These are phyloP conservation scores for Plagodis pulveraria DNA, from an alignment of 2,888 invertebrate species.

Conservation along the genomic window DNA sequence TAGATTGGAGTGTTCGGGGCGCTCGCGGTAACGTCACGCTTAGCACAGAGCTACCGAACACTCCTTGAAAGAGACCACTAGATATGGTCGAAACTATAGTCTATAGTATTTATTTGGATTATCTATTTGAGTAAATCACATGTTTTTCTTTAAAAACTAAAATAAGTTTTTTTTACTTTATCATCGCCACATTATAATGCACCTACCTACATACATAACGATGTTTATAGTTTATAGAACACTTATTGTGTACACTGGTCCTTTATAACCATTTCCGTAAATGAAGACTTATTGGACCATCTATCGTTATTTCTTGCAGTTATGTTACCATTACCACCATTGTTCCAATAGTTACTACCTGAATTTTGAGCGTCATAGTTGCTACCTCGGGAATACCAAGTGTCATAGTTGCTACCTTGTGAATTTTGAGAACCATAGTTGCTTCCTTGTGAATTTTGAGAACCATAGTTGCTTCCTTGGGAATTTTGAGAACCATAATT, in stretches of 20 bases:
- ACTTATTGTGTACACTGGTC: not conserved
- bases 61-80: no score
- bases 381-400: conserved; percentile 1
- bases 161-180: no score
- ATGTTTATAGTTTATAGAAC: not conserved
- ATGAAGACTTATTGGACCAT: not conserved
- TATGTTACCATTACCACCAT: not conserved
- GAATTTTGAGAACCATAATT: conserved; percentile 1
- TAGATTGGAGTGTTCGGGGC: no score
- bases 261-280: not conserved
- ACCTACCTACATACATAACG: no score
- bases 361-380: conserved; percentile 4
- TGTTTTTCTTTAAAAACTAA: no score
- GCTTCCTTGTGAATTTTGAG: conserved; percentile 2
- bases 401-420: conserved; percentile 8
- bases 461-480: conserved; percentile 1
- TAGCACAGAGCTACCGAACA: no score
- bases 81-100: no score
- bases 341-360: not conserved
- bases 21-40: no score
- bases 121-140: no score
- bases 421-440: not conserved
- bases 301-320: not conserved
- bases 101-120: no score
- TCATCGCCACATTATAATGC: no score